Conservation (phyloP, 2,888 invertebrate species). For the Xestia xanthographa region DNA sequence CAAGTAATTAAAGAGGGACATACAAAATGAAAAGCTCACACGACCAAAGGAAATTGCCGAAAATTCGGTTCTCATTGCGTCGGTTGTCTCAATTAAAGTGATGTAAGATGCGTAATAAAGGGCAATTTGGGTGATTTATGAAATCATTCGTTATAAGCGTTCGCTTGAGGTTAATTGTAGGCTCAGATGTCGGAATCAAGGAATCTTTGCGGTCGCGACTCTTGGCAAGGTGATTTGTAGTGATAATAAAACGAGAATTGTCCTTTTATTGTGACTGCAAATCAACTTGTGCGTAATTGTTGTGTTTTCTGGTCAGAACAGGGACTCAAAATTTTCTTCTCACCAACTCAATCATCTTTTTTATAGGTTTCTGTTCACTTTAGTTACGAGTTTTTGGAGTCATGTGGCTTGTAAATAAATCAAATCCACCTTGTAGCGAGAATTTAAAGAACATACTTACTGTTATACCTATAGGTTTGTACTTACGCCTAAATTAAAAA, state of each 20-base stretch:
- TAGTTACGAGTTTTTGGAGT: neutral
- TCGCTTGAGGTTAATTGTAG: constrained; percentile 81
- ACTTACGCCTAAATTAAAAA: neutral
- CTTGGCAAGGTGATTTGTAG: constrained; percentile 57
- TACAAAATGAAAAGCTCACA: constrained; percentile 57
- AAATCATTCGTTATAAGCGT: constrained; percentile 84
- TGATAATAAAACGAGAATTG: constrained; percentile 53
- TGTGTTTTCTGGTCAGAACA: constrained; percentile 20
- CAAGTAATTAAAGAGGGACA: constrained; percentile 58
- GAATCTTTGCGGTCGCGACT: constrained; percentile 60
- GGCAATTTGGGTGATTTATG: constrained; percentile 87
- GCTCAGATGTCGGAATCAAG: constrained; percentile 77
- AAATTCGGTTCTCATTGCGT: constrained; percentile 75
- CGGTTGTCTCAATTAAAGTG: constrained; percentile 86
- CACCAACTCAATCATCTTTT: no score
- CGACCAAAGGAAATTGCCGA: constrained; percentile 72
- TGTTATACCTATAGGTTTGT: neutral
- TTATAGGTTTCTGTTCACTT: neutral
- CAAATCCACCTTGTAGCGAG: neutral
- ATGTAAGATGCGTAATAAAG: constrained; percentile 88
- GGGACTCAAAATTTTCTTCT: neutral
- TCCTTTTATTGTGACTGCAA: constrained; percentile 53
- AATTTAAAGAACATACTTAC: neutral
- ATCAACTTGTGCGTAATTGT: constrained; percentile 42
- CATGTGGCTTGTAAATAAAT: neutral